A percentile compares a stretch with the other conserved stretches of the same genome.
These are phyloP conservation scores for Microcebus lehilahytsara DNA, from an alignment of 2,113 vertebrate species.

Conservation along the genomic window DNA sequence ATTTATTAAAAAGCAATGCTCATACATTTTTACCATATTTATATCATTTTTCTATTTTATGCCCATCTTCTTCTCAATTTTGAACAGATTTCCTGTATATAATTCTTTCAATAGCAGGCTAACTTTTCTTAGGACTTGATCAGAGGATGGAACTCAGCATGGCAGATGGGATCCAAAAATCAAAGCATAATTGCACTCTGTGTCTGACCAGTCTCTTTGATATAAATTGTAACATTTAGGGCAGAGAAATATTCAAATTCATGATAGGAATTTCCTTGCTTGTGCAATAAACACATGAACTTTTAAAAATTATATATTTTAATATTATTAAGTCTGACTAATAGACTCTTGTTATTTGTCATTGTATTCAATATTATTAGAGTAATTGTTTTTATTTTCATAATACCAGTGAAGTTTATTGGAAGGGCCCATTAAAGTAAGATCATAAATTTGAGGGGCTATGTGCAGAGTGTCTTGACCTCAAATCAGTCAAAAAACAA, in stretches of 20 bases:
- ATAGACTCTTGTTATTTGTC: background rate
- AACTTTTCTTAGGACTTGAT: background rate
- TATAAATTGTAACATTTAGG: background rate
- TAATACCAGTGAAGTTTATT: background rate
- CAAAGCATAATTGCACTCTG: background rate
- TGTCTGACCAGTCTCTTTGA: background rate
- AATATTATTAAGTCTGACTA: background rate
- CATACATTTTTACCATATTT: background rate
- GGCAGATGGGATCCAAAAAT: background rate
- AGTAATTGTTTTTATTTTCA: slow-evolving; percentile 21
- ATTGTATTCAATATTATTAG: background rate
- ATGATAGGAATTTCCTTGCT: background rate
- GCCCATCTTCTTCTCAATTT: background rate
- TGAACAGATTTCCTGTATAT: background rate
- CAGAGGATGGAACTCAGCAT: background rate
- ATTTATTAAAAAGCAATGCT: background rate
- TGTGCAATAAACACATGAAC: background rate
- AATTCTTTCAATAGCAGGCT: background rate
- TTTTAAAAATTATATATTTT: background rate
- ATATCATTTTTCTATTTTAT: background rate
- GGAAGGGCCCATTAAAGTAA: background rate
- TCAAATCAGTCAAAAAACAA: background rate
- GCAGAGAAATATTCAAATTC: background rate
- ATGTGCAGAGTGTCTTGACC: background rate
- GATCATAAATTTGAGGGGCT: background rate